Conservation (phyloP, 1,140 invertebrate species). For the Holcopasites calliopsidis region DNA sequence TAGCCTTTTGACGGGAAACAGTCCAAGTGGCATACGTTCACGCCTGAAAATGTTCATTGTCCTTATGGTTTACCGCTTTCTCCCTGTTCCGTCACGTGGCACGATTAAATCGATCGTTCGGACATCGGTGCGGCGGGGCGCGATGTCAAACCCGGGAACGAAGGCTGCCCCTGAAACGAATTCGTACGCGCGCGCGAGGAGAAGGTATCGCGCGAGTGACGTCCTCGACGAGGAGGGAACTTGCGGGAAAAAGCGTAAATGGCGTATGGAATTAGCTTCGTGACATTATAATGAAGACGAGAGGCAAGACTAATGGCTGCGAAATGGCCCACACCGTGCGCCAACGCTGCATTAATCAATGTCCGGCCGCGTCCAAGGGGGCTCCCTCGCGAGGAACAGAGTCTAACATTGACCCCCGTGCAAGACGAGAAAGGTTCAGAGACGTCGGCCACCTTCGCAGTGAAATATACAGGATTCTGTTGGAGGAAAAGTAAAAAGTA, state of each 20-base stretch:
- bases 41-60: too few relatives aligned
- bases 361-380: constrained; percentile 45
- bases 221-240: constrained; percentile 39
- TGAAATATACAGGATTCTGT: constrained; percentile 26
- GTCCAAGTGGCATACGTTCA: too few relatives aligned
- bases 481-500: too few relatives aligned
- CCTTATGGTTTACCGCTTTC: too few relatives aligned
- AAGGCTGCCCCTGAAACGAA: neutral
- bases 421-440: constrained; percentile 30
- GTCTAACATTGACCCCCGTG: constrained; percentile 45
- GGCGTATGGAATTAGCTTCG: constrained; percentile 54
- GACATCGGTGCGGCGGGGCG: neutral
- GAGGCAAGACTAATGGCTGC: constrained; percentile 64
- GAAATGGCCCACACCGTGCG: constrained; percentile 46
- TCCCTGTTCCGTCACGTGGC: neutral
- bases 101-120: constrained; percentile 22
- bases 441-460: constrained; percentile 47
- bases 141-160: too few relatives aligned
- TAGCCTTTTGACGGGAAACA: too few relatives aligned
- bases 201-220: constrained; percentile 24
- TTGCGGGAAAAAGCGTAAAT: constrained; percentile 50
- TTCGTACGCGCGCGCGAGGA: constrained; percentile 3
- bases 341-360: constrained; percentile 64
- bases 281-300: constrained; percentile 66
- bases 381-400: constrained; percentile 45